Evolutionary conservation across 2,797 vertebrate genomes (phyloP), one percentile per base, ranked within the genome.

Genomic region (Benthosema pterotum): DNA sequence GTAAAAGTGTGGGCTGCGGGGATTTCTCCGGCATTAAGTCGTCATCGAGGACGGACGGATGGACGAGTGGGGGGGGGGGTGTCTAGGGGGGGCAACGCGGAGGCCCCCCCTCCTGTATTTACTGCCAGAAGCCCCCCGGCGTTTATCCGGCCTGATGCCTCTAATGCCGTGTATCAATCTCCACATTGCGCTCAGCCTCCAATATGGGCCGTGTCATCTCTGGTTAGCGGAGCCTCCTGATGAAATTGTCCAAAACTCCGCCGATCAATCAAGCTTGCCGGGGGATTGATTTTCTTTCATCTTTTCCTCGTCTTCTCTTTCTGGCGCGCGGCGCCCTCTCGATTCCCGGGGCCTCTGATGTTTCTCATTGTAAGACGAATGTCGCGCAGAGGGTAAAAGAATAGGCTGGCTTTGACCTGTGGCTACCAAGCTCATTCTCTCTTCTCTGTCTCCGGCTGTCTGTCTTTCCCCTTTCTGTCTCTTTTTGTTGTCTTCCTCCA

Each of bases 101-200:
- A 69, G 45, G 49, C 63, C 18, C 76, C 55, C 54, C 2, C 57
- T 57, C 2, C 57, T 57, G 84, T 88, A 75, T 90, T 89, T 87
- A 84, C 88, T 81, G 82, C 78, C 86, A 50, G 63, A 68, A 78
- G n/a, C 45, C 22, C 38, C 80, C 71, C 47, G 63, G 63, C 80
- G 78, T 91, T 88, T 86, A 89, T 89, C 85, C 83, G 49, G 78
- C 78, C 83, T 84, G 87, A 87, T 88, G 87, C 84, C 74, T 83
- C 82, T 90, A 89, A 91, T 90, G 79, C 79, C 79, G 57, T 78
- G 89, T 86, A 90, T 90, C 89, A 88, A 87, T 90, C 90, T 90
- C 85, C 78, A 77, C 82, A 63, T 71, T 66, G 78, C 72, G 56
- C 75, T 75, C 72, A 76, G 69, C 68, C 78, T 85, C 82, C 88